Evolutionary conservation across 2,113 vertebrate species (phyloP), one percentile per base, ranked within the genome.

Genomic region (Periophthalmodon schlosseri): DNA sequence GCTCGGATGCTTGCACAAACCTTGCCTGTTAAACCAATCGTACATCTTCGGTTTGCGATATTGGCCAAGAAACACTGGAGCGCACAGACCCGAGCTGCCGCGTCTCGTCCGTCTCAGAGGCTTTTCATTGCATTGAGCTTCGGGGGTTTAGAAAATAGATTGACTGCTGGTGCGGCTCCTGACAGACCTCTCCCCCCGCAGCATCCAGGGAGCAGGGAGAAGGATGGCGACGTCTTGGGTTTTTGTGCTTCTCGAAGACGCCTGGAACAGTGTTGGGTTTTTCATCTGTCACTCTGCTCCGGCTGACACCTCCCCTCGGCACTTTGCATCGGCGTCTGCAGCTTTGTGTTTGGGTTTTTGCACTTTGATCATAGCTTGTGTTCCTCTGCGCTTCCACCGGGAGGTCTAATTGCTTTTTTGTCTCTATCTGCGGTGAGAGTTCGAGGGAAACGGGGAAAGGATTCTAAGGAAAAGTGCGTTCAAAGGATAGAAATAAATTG

Each of bases 281-380:
- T 85, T 82, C 79, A 86, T 84, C 83, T 72, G 83, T 78, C 76
- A 75, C 74, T 73, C 74, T 57, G 74, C 68, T 73, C 69, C 81
- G 81, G 64, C 71, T 69, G 78, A 70, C 80, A 69, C 67, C 70
- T 83, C 86, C 85, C 81, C 2, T 70, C 83, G 83, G 83, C 76
- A 61, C 16, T 61, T 74, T 46, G 75, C 70, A 72, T 52, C 71
- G 13, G 23, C 58, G 23, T 28, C 54, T 54, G 64, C 68, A 73
- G 60, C 60, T 63, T 63, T 63, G 60, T 63, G 16, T 63, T 80
- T 65, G 61, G 34, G 13, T 52, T 75, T 74, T 58, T 65, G 20
- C 70, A 33, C 81, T 87, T 84, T 86, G 75, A 86, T 86, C 82
- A 85, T 82, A 74, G 49, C 69, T 84, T 76, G 68, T 81, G 68